These are phyloP conservation scores for Aix galericulata DNA, from an alignment of 2,113 vertebrate genomes.

Conservation along the genomic window DNA sequence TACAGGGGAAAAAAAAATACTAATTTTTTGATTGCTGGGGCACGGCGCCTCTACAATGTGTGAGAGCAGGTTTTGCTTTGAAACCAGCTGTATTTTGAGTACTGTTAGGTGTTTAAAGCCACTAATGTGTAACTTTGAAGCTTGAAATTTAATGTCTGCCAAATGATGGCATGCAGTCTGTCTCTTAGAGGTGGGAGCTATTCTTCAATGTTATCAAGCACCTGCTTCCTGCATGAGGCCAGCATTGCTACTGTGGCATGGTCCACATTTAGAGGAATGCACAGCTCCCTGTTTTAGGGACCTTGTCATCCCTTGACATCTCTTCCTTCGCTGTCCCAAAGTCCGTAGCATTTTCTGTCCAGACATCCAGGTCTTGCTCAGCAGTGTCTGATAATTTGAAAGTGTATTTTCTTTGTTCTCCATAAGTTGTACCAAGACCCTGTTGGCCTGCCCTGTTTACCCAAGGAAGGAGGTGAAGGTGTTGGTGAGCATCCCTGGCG, in stretches of 20 bases:
- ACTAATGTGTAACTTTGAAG: neutral
- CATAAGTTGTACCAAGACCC: neutral
- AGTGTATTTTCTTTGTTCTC: neutral
- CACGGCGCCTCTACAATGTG: neutral
- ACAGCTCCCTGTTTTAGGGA: neutral
- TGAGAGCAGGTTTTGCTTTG: neutral
- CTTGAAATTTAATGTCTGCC: neutral
- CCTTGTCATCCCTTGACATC: fast-evolving
- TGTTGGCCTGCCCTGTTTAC: neutral
- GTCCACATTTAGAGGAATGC: neutral
- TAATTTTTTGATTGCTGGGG: neutral
- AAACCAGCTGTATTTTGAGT: neutral
- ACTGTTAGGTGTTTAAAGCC: neutral
- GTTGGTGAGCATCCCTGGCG: neutral
- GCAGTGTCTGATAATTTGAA: neutral
- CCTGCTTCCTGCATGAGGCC: neutral
- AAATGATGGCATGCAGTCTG: neutral
- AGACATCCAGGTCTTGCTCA: neutral
- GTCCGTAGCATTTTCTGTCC: neutral
- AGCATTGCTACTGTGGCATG: neutral
- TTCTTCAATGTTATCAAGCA: neutral
- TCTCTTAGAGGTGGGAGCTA: neutral
- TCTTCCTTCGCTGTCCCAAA: neutral
- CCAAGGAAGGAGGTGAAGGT: neutral
- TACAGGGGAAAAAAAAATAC: neutral